Evolutionary conservation across 2,113 vertebrate genomes (phyloP).

Genomic region (Eonycteris spelaea): DNA sequence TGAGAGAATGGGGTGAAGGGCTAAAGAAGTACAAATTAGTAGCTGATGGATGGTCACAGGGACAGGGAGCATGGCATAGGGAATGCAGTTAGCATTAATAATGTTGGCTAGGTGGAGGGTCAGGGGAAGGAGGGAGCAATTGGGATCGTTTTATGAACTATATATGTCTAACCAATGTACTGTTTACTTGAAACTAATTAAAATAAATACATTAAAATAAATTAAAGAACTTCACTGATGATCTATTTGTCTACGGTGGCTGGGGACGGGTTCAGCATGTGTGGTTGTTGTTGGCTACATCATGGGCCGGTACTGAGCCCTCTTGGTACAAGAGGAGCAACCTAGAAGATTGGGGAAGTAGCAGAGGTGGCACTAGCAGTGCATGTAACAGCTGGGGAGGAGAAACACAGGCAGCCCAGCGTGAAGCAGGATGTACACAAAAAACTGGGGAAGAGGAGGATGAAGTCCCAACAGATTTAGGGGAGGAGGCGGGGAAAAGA

Average conservation of each 20-base stretch:
- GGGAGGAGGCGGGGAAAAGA: not conserved
- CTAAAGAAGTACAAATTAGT: no score
- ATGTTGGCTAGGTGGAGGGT: no score
- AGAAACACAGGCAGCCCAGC: not conserved
- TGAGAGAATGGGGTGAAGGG: no score
- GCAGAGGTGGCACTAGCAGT: not conserved
- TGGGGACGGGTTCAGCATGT: not conserved
- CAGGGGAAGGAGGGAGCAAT: no score
- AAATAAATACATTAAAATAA: no score
- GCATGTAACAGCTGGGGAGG: accelerated
- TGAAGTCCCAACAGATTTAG: not conserved
- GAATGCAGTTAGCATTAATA: no score
- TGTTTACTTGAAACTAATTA: no score
- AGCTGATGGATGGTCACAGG: no score
- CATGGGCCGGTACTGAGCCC: not conserved
- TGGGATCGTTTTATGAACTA: no score
- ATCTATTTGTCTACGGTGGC: not conserved
- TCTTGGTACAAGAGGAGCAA: not conserved
- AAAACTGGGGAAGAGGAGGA: not conserved
- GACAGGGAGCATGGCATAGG: no score
- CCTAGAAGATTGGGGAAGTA: not conserved
- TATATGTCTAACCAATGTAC: no score
- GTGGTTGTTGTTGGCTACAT: not conserved
- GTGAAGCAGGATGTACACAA: not conserved
- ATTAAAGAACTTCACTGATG: not conserved